Conservation (phyloP, 2,888 invertebrate genomes). For the Agrotis clavis region DNA sequence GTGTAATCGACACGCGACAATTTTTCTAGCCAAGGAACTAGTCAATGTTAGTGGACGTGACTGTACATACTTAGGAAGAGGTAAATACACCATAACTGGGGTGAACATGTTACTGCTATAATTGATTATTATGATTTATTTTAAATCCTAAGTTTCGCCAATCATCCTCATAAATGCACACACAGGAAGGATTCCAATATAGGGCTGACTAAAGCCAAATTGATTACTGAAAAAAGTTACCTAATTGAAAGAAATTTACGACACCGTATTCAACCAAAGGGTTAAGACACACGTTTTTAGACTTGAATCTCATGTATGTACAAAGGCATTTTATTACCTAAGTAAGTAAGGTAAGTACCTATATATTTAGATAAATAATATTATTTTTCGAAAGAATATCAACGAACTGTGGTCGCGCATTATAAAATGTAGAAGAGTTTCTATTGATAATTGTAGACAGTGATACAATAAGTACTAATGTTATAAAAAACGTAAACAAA, state of each 20-base stretch:
- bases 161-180: constrained; percentile 61
- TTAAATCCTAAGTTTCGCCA: constrained; percentile 13
- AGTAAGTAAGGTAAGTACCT: too few species aligned
- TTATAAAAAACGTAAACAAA: constrained; percentile 34
- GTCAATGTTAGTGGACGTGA: too few species aligned
- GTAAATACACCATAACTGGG: constrained; percentile 27
- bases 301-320: constrained; percentile 21
- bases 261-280: constrained; percentile 5
- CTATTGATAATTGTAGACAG: constrained; percentile 6
- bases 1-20: too few species aligned
- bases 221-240: constrained; percentile 5
- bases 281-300: not conserved
- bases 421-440: not conserved
- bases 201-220: constrained; percentile 43
- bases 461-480: constrained; percentile 22
- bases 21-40: too few species aligned
- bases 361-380: too few species aligned
- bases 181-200: constrained; percentile 32
- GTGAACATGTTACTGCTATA: constrained; percentile 14
- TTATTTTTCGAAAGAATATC: constrained; percentile 3
- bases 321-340: not conserved
- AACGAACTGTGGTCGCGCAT: not conserved
- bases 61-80: constrained; percentile 26
- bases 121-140: constrained; percentile 17
- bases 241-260: constrained; percentile 1